A percentile compares a stretch with the other conserved stretches of the same genome.
These are phyloP conservation scores for Rhogogaster chlorosoma DNA, from an alignment of 2,888 invertebrate genomes.

Conservation along the genomic window DNA sequence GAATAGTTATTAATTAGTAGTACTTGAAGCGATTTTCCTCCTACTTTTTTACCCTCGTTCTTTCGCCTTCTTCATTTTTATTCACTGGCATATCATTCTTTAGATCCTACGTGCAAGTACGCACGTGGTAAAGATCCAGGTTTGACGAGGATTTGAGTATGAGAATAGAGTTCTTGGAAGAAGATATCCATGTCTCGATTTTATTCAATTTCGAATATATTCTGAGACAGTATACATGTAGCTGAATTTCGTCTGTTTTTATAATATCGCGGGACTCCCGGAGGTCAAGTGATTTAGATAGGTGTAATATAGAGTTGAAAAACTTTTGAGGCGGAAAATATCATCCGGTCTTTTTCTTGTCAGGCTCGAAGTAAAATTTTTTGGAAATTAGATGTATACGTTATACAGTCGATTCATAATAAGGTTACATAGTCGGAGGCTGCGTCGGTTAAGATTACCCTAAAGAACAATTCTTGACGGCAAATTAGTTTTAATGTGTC, in stretches of 20 bases:
- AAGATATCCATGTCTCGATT: not conserved
- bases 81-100: not conserved
- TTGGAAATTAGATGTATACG: not conserved
- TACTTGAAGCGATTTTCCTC: not conserved
- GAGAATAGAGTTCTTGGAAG: conserved; percentile 30
- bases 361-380: not conserved
- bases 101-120: not conserved
- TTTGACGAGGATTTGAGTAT: conserved; percentile 15
- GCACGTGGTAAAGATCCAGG: not conserved
- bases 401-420: not conserved
- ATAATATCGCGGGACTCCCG: not conserved
- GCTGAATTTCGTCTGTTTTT: not conserved
- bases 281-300: not conserved
- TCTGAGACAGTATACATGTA: not conserved
- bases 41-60: not conserved
- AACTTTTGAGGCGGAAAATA: not conserved
- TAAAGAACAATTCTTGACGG: not conserved
- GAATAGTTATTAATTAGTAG: conserved; percentile 10
- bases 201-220: not conserved
- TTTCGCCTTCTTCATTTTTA: not conserved
- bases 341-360: not conserved
- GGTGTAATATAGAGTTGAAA: not conserved
- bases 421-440: not conserved
- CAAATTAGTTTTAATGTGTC: conserved; percentile 29
- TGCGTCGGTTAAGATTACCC: not conserved